phyloP scores from a whole-genome alignment of 2,888 invertebrate species.

The Bibio marci region DNA sequence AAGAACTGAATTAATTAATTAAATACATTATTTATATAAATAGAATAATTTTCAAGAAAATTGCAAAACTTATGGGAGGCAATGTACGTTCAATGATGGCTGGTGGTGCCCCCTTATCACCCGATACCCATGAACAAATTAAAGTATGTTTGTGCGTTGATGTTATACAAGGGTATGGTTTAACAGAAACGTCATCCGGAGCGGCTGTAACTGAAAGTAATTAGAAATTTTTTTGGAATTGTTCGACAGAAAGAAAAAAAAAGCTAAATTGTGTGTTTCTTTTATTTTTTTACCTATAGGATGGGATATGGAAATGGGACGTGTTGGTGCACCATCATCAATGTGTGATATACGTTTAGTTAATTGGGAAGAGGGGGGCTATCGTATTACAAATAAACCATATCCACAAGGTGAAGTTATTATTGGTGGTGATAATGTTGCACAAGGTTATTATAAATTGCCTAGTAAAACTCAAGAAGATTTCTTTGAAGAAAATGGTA shows the following conservation, averaged over 20 bases:
- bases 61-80: slow-evolving; percentile 64
- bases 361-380: slow-evolving; percentile 91
- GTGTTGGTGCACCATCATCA: slow-evolving; percentile 77
- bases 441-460: slow-evolving; percentile 85
- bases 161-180: slow-evolving; percentile 86
- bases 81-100: slow-evolving; percentile 71
- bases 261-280: too few relatives aligned
- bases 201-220: slow-evolving; percentile 70
- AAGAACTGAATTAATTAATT: too few relatives aligned
- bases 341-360: slow-evolving; percentile 70
- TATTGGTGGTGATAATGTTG: slow-evolving; percentile 78
- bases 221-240: too few relatives aligned
- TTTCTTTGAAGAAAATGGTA: slow-evolving; percentile 65
- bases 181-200: slow-evolving; percentile 93
- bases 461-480: slow-evolving; percentile 78
- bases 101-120: slow-evolving; percentile 90
- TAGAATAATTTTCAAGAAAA: slow-evolving; percentile 27
- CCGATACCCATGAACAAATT: slow-evolving; percentile 90
- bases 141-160: slow-evolving; percentile 80
- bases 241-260: too few relatives aligned
- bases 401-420: slow-evolving; percentile 74
- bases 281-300: slow-evolving; percentile 19
- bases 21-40: background rate
- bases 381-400: slow-evolving; percentile 72
- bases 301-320: slow-evolving; percentile 41